phyloP scores from a whole-genome alignment of 1,140 invertebrate genomes.

The Maniola jurtina region DNA sequence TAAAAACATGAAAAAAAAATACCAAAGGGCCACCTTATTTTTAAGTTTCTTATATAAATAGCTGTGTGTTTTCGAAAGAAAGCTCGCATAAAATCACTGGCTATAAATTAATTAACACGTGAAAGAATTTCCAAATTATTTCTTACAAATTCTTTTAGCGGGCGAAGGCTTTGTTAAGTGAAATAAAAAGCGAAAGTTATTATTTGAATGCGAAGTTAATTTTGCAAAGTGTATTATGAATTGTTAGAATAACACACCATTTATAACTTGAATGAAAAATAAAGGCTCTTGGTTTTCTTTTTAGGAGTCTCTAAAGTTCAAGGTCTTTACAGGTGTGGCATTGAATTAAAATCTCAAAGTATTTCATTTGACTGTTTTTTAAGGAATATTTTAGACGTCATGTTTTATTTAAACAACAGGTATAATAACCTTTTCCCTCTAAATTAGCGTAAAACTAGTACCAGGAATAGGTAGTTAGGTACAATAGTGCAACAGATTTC shows the following conservation, averaged over 20 bases:
- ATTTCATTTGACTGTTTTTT: no score
- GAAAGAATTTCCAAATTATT: constrained; percentile 20
- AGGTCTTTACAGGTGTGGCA: no score
- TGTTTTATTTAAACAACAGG: neutral
- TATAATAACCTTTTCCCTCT: neutral
- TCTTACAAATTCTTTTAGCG: constrained; percentile 16
- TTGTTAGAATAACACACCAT: constrained; percentile 16
- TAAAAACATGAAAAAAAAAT: no score
- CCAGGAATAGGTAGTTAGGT: no score
- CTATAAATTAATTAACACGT: constrained; percentile 21
- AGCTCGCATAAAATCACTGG: neutral
- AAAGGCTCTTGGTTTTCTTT: no score
- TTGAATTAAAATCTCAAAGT: no score
- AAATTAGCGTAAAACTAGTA: no score
- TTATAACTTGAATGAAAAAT: constrained; percentile 5
- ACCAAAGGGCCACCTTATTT: no score
- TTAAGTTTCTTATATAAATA: no score
- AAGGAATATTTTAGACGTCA: no score
- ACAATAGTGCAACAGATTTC: no score
- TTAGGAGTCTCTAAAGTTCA: no score
- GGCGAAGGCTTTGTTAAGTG: constrained; percentile 21
- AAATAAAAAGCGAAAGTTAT: constrained; percentile 29
- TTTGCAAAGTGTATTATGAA: constrained; percentile 33
- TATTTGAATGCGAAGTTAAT: constrained; percentile 34
- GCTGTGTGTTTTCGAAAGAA: neutral